Percentiles rank a stretch among this genome's conserved stretches.
These are phyloP conservation scores for Kradibia gibbosae DNA, from an alignment of 1,140 invertebrate species.

Conservation along the genomic window DNA sequence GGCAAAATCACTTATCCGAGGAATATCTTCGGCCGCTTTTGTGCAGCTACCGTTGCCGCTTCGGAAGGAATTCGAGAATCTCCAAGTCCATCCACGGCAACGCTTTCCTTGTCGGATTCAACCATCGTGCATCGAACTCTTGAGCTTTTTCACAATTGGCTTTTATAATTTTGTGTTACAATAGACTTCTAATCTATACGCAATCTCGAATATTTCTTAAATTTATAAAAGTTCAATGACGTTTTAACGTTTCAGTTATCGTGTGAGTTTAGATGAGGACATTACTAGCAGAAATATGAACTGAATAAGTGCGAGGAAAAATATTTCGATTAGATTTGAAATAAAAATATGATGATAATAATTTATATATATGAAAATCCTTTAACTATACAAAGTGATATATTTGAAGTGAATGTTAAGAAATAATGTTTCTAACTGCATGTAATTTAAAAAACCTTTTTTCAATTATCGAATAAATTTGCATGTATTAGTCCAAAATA, in stretches of 20 bases:
- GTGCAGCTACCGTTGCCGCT: not conserved
- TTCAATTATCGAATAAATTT: not conserved
- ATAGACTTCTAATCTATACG: not conserved
- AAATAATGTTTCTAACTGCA: not conserved
- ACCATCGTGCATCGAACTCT: not conserved
- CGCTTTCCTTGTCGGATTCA: not conserved
- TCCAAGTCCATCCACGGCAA: not conserved
- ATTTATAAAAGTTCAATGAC: not conserved
- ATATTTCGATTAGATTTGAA: not conserved
- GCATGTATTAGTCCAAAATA: slow-evolving; percentile 4
- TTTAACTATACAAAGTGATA: slow-evolving; percentile 10
- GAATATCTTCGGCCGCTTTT: slow-evolving; percentile 5
- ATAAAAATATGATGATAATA: not conserved
- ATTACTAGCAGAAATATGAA: not conserved
- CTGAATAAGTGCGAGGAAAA: not conserved
- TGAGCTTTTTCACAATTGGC: not conserved
- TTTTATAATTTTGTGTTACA: slow-evolving; percentile 19
- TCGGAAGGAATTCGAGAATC: slow-evolving; percentile 17
- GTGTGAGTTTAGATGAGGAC: not conserved
- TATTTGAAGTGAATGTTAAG: slow-evolving; percentile 11
- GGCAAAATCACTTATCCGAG: slow-evolving; percentile 37
- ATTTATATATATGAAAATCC: not conserved
- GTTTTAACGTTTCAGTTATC: not conserved
- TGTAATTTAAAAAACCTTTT: slow-evolving; percentile 21
- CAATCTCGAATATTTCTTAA: not conserved